Base-by-base conservation (phyloP, 2,113 vertebrate genomes). In the Rhea americana region DNA sequence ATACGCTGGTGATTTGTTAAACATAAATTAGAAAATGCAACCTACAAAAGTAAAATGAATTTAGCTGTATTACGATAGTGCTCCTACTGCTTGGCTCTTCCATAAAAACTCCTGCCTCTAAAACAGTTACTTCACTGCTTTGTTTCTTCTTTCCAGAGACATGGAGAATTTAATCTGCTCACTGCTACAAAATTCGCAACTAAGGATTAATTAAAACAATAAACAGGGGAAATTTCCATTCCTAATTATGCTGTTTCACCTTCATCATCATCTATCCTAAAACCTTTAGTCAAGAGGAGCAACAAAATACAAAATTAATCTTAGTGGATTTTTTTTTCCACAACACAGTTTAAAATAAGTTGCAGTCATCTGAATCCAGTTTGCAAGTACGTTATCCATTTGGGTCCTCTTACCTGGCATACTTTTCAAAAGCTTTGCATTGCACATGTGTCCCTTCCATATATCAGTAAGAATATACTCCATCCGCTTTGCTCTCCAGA, bases 371-470 rank as follows among this genome's bases (percentile, higher is more conserved):
- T 68, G 55, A 73, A 82, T 30, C 8, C 32, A 67, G 41, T 76
- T 71, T 39, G 47, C 4, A 61, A 53, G 22, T 25, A 26, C 3
- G 30, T 74, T 47, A 73, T 50, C 41, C 51, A 32, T 67, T 63
- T 26, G 37, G 48, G 47, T 25, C 50, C 59, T 79, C 88, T 92
- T 95, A 99, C 99, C 99, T 85, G 99, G 99, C 97, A 99, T 98
- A 62, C 94, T 98, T 95, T 99, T 98, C 82, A 99, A 98, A 78
- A 99, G 98, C 89, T 99, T 99, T 75, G 99, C 99, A 26, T 99
- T 99, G 93, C 99, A 99, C 99, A 99, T 99, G 96, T 99, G 99
- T n/a, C 99, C 99, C 85, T 99, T 99, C 97, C 99, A 99, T 95
- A 99, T 99, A 97, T 99, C 99, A 1, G 99, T 99, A 62, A 99